Evolutionary conservation across 2,797 vertebrate genomes (phyloP).

Genomic region (Mus spretus): DNA sequence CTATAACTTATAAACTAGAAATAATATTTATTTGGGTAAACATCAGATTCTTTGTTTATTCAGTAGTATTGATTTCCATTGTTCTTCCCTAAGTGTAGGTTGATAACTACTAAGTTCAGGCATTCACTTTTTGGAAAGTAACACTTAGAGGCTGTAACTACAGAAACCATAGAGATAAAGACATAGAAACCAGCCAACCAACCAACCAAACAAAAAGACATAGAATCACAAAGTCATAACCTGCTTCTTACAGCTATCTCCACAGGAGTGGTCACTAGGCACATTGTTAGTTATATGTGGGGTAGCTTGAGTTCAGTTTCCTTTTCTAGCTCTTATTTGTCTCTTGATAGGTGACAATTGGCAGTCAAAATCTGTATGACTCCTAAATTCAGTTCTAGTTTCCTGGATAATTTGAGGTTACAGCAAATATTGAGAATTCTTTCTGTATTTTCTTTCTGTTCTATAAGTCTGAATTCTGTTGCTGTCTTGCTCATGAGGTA

Average conservation of each 20-base stretch:
- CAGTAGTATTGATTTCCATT: constrained; percentile 10
- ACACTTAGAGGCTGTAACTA: not conserved
- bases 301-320: constrained; percentile 13
- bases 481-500: constrained; percentile 15
- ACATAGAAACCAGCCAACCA: too few relatives aligned
- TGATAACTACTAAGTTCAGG: not conserved
- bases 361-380: not conserved
- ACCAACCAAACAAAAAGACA: not conserved
- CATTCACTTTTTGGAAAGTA: constrained; percentile 35
- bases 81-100: constrained; percentile 13
- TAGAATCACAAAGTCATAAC: not conserved
- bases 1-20: constrained; percentile 20
- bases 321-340: constrained; percentile 13
- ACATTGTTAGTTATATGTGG: not conserved
- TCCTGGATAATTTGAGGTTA: constrained; percentile 30
- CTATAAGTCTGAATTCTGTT: constrained; percentile 42
- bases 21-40: not conserved
- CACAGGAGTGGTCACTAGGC: not conserved
- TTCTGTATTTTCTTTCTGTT: not conserved
- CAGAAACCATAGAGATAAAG: constrained; percentile 9
- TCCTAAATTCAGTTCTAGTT: not conserved
- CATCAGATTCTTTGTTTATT: not conserved
- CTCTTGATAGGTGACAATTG: not conserved
- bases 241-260: not conserved
- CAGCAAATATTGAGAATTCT: constrained; percentile 3